These are phyloP conservation scores for Drosophila albomicans DNA, from an alignment of 1,140 invertebrate genomes.

Conservation along the genomic window DNA sequence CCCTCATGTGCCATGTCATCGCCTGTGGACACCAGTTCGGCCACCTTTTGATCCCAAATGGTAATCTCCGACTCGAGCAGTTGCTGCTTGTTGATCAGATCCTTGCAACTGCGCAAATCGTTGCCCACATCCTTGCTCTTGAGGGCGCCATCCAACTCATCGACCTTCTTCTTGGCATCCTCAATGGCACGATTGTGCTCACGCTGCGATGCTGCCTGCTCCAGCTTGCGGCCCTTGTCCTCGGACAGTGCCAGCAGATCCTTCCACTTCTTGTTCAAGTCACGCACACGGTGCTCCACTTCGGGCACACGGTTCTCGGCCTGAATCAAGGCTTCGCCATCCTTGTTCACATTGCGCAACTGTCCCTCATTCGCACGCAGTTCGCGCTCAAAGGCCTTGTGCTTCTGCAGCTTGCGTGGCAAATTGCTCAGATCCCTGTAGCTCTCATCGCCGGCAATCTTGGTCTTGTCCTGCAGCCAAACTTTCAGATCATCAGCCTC, in stretches of 20 bases:
- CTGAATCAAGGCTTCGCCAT: conserved; percentile 89
- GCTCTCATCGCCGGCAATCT: conserved; percentile 95
- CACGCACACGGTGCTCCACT: conserved; percentile 88
- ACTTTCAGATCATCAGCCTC: conserved; percentile 94
- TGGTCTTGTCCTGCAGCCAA: conserved; percentile 97
- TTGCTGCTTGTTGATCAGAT: conserved; percentile 94
- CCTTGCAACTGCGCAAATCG: conserved; percentile 95
- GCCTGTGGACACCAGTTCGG: conserved; percentile 91
- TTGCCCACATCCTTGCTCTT: conserved; percentile 92
- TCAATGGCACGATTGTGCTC: conserved; percentile 88
- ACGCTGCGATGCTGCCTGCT: conserved; percentile 85
- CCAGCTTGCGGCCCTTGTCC: conserved; percentile 92
- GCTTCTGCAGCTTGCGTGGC: conserved; percentile 97
- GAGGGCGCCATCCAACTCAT: conserved; percentile 91
- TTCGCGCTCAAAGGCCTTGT: conserved; percentile 98
- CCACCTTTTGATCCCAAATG: conserved; percentile 91
- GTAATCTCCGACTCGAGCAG: conserved; percentile 92
- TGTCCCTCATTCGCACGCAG: conserved; percentile 96
- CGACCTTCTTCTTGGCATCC: conserved; percentile 92
- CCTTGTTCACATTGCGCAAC: conserved; percentile 92
- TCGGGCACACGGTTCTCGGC: conserved; percentile 90
- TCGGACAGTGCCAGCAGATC: conserved; percentile 89
- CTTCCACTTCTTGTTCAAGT: conserved; percentile 91
- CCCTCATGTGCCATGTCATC: conserved; percentile 96
- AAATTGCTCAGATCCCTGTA: conserved; percentile 96